phyloP scores from a whole-genome alignment of 2,113 vertebrate genomes.

The Cyphotilapia sp. region DNA sequence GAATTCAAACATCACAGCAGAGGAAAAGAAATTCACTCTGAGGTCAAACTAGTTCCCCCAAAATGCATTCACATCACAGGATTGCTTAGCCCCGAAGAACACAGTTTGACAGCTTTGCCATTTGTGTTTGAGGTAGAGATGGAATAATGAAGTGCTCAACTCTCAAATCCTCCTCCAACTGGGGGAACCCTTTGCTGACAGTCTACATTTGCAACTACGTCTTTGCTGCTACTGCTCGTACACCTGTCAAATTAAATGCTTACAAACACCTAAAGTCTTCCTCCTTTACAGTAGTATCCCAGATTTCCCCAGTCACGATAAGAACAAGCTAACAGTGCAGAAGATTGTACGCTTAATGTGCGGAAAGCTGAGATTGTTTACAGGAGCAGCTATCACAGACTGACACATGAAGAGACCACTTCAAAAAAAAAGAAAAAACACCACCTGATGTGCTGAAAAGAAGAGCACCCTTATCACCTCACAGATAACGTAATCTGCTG shows the following conservation, averaged over 20 bases:
- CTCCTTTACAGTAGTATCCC: neutral
- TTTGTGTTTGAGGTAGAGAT: neutral
- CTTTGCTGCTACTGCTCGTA: neutral
- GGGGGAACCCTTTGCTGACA: neutral
- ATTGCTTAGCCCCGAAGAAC: neutral
- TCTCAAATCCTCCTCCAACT: neutral
- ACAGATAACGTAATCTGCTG: neutral
- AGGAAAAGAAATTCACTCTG: neutral
- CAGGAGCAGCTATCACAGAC: neutral
- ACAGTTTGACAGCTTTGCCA: neutral
- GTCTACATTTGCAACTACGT: neutral
- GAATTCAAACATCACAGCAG: neutral
- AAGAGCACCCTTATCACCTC: neutral
- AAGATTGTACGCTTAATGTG: neutral
- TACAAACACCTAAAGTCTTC: neutral
- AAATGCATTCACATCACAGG: slow-evolving; percentile 8
- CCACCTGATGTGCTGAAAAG: neutral
- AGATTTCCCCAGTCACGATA: neutral
- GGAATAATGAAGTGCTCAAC: slow-evolving; percentile 8
- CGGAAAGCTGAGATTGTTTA: neutral
- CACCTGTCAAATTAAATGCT: slow-evolving; percentile 6
- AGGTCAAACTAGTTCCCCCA: neutral
- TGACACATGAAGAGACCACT: neutral
- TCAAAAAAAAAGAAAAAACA: neutral
- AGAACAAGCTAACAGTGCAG: slow-evolving; percentile 7